These are phyloP conservation scores for Drosophila sulfurigaster DNA, from an alignment of 1,140 invertebrate genomes.

Conservation along the genomic window DNA sequence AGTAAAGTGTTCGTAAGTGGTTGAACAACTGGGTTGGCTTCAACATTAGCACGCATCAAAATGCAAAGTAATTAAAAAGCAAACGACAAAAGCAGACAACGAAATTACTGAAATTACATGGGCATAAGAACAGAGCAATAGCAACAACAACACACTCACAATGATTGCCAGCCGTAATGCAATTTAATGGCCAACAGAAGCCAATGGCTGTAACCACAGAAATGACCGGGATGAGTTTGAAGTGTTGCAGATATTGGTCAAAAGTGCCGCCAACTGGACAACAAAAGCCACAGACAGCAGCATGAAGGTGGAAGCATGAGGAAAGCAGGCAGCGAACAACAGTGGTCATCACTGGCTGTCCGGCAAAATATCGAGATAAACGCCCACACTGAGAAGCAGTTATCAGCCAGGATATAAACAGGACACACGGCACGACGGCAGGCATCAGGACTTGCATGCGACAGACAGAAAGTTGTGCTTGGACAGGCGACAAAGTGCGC, in stretches of 20 bases:
- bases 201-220: slow-evolving; percentile 49
- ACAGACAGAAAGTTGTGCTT: slow-evolving; percentile 46
- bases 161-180: slow-evolving; percentile 77
- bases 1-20: slow-evolving; percentile 10
- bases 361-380: slow-evolving; percentile 55
- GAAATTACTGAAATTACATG: slow-evolving; percentile 57
- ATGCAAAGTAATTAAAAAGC: slow-evolving; percentile 56
- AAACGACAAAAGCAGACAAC: slow-evolving; percentile 42
- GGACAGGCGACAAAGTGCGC: slow-evolving; percentile 69
- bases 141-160: slow-evolving; percentile 50
- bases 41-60: slow-evolving; percentile 49
- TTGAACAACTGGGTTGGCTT: slow-evolving; percentile 15
- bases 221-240: slow-evolving; percentile 60
- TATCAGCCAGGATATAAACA: slow-evolving; percentile 53
- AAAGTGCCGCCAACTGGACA: slow-evolving; percentile 63
- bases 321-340: too few relatives aligned
- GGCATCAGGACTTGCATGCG: slow-evolving; percentile 1
- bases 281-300: slow-evolving; percentile 56
- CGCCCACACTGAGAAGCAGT: slow-evolving; percentile 54
- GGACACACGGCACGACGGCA: slow-evolving; percentile 4
- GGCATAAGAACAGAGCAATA: slow-evolving; percentile 16
- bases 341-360: slow-evolving; percentile 1
- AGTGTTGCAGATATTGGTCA: slow-evolving; percentile 82
- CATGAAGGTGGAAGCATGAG: background rate
- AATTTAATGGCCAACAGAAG: slow-evolving; percentile 72